Evolutionary conservation across 2,113 vertebrate genomes (phyloP), one percentile per base, ranked within the genome.

Genomic region (Megaceryle maxima): DNA sequence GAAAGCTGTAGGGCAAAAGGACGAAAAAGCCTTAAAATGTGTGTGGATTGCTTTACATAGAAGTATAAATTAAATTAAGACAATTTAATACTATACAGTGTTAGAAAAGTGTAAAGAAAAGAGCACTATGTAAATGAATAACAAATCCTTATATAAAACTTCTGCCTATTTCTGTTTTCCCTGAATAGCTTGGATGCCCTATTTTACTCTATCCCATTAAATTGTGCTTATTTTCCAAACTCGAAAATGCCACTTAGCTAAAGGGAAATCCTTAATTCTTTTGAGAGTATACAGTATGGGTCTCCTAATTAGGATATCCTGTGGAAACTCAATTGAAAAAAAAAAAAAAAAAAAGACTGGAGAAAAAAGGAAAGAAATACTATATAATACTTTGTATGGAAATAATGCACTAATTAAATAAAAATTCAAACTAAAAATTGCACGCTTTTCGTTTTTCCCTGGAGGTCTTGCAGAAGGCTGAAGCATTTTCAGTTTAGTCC

Each of bases 211-310:
- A 16, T 73, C 69, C 72, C 68, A 84, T 75, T 77, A 75, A 87
- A 33, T 0, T 63, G 14, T 46, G 22, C 1, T 21, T 46, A 55
- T 43, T 88, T 57, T 8, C 7, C 26, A 17, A 12, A 29, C 41
- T 68, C 50, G 64, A 79, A 94, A 82, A 57, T 69, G 41, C 22
- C 64, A 81, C 48, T 86, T 87, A 90, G 41, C 33, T 88, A 62
- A 93, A 91, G 57, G 29, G 28, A 94, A 95, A 92, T 84, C 67
- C 55, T 89, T 89, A 89, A 84, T 76, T 82, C 83, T 89, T 96
- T 84, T 66, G 31, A 73, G 53, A n/a, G 3, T 57, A 75, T 86
- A 79, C 31, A 66, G 21, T 31, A 55, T 14, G 15, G 13, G 33
- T 87, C 17, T 69, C 77, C n/a, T 95, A 94, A 94, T 94, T 91